A percentile compares a stretch with the other conserved stretches of the same genome.
phyloP scores from a whole-genome alignment of 2,888 invertebrate species.

The Chrysolina oricalcia region DNA sequence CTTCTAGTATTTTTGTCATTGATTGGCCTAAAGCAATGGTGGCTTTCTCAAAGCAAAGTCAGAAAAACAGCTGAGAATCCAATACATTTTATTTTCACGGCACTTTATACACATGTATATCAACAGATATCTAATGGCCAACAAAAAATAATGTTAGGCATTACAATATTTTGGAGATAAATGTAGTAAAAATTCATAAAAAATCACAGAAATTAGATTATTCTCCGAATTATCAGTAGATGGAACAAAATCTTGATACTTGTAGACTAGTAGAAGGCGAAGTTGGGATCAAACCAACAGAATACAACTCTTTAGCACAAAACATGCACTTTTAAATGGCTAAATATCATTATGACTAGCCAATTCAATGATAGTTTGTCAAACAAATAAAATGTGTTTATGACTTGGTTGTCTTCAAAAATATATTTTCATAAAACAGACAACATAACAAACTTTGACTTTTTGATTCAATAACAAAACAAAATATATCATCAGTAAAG shows the following conservation, averaged over 20 bases:
- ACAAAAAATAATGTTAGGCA: constrained; percentile 9
- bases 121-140: not conserved
- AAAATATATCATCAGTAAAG: not conserved
- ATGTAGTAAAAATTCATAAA: not conserved
- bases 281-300: not conserved
- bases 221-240: not conserved
- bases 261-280: not conserved
- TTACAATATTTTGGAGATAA: not conserved
- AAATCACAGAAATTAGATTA: not conserved
- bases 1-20: too few relatives aligned
- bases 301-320: not conserved
- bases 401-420: constrained; percentile 1
- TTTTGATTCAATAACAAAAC: constrained; percentile 6
- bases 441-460: not conserved
- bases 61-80: constrained; percentile 38
- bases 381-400: not conserved
- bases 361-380: not conserved
- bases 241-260: not conserved
- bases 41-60: too few relatives aligned
- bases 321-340: not conserved
- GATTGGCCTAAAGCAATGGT: too few relatives aligned
- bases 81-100: constrained; percentile 59
- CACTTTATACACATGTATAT: constrained; percentile 59
- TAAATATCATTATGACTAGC: not conserved
- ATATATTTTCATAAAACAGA: constrained; percentile 2